Base-by-base conservation (phyloP, 2,113 vertebrate genomes). In the Cynocephalus volans region DNA sequence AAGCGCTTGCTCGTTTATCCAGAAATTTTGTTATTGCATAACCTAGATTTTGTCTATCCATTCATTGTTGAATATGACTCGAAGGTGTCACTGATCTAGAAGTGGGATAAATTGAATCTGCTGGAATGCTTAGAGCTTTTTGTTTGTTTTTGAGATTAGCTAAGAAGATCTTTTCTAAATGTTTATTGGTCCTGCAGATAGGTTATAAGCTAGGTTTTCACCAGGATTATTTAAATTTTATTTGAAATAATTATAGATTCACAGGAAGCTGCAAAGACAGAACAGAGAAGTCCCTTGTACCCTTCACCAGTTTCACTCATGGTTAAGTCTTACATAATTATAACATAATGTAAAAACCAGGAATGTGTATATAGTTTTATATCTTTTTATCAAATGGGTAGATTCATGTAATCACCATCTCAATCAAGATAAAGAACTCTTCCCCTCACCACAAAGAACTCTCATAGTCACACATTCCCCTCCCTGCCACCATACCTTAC, bases 221-320 rank as follows among this genome's bases (percentile, higher is more conserved):
- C 36, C 19, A 80, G 28, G 17, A 67, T 73, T 92, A 92, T 58
- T 36, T 48, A 67, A 76, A 52, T 96, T 88, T 87, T 93, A 80
- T 70, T 64, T 96, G 70, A 92, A 96, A 72, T 94, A 97, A 81
- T 82, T 82, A 76, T 18, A 97, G 50, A 84, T 85, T 90, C 54
- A 52, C 0, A 60, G 23, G 33, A 72, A 77, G 48, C 86, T 97
- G 13, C 56, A 87, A 90, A 96, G 41, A n/a, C 26, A 80, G 48
- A 88, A 87, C 52, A 86, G 70, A 87, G 54, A 95, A 45, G 36
- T 81, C 0, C 17, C 50, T 31, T 86, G 18, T 91, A 33, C 33
- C 36, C 64, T 75, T 92, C 12, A 85, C 72, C 31, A 94, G 11
- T 93, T 60, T 67, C 52, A 28, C 13, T 23, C 48, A 23, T 72